Evolutionary conservation across 2,113 vertebrate genomes (phyloP).

Genomic region (Parotia lawesii): DNA sequence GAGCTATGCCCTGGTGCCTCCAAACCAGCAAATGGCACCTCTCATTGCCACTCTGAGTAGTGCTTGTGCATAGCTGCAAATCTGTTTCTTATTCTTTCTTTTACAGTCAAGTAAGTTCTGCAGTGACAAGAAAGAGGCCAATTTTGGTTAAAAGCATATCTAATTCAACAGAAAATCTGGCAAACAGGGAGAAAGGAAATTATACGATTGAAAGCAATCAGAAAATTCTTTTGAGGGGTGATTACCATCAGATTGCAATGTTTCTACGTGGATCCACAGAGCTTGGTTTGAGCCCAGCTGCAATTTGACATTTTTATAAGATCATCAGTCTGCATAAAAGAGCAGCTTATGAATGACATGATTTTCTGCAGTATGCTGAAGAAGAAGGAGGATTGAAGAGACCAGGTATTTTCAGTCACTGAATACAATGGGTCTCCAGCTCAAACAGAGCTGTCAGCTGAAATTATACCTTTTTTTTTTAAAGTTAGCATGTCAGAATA

Average conservation of each 20-base stretch:
- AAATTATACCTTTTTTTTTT: background rate
- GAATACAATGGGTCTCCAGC: background rate
- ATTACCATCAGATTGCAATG: slow-evolving; percentile 12
- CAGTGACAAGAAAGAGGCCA: background rate
- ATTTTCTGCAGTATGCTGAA: background rate
- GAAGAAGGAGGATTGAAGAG: background rate
- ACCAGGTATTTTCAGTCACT: background rate
- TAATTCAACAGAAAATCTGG: background rate
- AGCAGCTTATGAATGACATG: background rate
- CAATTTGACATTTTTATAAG: slow-evolving; percentile 6
- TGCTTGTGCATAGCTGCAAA: background rate
- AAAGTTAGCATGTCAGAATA: background rate
- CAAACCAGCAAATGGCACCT: background rate
- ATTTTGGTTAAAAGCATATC: slow-evolving; percentile 24
- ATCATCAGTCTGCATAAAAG: background rate
- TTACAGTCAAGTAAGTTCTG: background rate
- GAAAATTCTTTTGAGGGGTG: slow-evolving; percentile 6
- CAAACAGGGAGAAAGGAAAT: slow-evolving; percentile 10
- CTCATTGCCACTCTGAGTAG: background rate
- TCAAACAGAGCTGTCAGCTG: background rate
- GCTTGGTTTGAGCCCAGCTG: background rate
- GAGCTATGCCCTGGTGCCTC: background rate
- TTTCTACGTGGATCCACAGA: background rate
- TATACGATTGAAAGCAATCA: slow-evolving; percentile 2
- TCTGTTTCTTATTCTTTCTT: background rate